Conservation (phyloP, 2,113 vertebrate species). For the Myotis lucifugus region DNA sequence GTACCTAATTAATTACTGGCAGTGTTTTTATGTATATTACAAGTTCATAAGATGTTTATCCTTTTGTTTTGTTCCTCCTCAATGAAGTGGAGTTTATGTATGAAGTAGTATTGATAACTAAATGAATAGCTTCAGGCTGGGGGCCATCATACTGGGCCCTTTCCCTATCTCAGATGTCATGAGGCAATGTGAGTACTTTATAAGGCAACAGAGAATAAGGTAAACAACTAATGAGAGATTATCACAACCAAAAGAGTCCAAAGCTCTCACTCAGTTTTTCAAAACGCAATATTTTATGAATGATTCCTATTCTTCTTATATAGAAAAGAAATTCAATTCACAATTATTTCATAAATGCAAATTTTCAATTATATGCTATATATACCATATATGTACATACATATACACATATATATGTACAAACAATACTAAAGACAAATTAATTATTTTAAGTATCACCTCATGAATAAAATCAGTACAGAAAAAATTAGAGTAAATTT, state of each 20-base stretch:
- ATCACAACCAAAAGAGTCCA: background rate
- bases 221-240: background rate
- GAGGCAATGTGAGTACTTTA: background rate
- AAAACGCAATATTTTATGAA: slow-evolving; percentile 37
- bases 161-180: background rate
- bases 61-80: background rate
- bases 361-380: background rate
- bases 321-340: background rate
- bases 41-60: background rate
- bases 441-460: background rate
- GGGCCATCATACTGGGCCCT: background rate
- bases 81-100: slow-evolving; percentile 18
- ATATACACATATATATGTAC: rapidly evolving
- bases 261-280: background rate
- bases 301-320: background rate
- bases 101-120: slow-evolving; percentile 53
- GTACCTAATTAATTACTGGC: background rate
- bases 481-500: background rate
- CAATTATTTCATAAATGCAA: background rate
- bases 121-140: background rate
- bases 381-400: background rate
- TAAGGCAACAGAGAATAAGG: background rate
- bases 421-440: slow-evolving; percentile 2
- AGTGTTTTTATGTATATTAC: background rate
- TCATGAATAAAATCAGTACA: background rate